These are phyloP conservation scores for Coracias cyanogaster DNA, from an alignment of 2,797 vertebrate genomes.

Conservation along the genomic window DNA sequence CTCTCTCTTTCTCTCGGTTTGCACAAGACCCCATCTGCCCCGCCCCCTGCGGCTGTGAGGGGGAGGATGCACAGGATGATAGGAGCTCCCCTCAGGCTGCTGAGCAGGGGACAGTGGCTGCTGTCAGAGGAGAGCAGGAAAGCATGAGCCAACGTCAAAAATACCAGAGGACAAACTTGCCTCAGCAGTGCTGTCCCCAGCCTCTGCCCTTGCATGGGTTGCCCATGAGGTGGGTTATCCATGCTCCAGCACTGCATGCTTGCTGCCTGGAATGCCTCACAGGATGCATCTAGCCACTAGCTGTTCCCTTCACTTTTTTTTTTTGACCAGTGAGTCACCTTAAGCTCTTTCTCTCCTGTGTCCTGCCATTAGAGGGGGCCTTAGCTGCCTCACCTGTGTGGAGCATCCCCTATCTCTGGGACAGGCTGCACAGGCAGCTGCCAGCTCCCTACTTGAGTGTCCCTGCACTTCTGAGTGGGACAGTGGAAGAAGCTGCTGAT, in stretches of 20 bases:
- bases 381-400: neutral
- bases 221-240: accelerated
- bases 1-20: neutral
- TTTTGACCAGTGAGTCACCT: accelerated
- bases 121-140: neutral
- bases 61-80: neutral
- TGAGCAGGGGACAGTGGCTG: neutral
- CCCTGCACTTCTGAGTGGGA: neutral
- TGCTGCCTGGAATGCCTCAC: neutral
- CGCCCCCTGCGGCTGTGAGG: neutral
- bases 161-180: neutral
- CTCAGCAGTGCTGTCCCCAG: neutral
- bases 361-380: accelerated
- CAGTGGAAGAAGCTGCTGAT: neutral
- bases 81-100: neutral
- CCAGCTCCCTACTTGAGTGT: neutral
- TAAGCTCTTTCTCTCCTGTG: neutral
- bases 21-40: neutral
- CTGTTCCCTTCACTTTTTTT: neutral
- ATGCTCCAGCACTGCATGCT: accelerated
- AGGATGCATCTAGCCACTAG: neutral
- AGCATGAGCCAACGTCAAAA: neutral
- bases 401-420: neutral
- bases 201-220: accelerated
- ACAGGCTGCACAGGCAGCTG: neutral